phyloP scores from a whole-genome alignment of 1,140 invertebrate genomes.

The Nymphalis io region DNA sequence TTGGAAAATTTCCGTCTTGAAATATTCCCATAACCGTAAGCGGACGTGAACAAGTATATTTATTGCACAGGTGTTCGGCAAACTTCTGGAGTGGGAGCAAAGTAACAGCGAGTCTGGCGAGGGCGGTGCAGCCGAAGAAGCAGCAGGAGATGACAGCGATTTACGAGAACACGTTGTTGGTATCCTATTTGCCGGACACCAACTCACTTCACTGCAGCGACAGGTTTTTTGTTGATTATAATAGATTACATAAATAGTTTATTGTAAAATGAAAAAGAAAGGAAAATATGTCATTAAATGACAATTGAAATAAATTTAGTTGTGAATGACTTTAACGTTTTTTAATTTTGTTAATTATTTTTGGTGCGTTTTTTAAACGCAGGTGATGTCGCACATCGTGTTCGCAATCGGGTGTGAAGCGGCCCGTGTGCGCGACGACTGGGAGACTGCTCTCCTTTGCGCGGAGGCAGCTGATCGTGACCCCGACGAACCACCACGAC shows the following conservation, averaged over 20 bases:
- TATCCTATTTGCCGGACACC: slow-evolving; percentile 96
- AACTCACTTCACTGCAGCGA: slow-evolving; percentile 96
- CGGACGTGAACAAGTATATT: no score
- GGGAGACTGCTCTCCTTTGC: slow-evolving; percentile 84
- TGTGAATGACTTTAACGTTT: not conserved
- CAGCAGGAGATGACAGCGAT: slow-evolving; percentile 88
- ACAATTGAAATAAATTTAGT: no score
- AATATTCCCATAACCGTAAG: not conserved
- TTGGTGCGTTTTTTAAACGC: slow-evolving; percentile 15
- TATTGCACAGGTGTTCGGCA: slow-evolving; percentile 90
- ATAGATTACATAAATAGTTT: no score
- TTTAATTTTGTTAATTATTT: slow-evolving; percentile 1
- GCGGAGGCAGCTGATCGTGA: slow-evolving; percentile 58
- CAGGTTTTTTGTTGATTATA: slow-evolving; percentile 84
- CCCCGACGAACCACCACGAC: slow-evolving; percentile 41
- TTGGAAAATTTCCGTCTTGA: not conserved
- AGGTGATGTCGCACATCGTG: slow-evolving; percentile 96
- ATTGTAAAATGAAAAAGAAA: no score
- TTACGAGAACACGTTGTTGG: slow-evolving; percentile 98
- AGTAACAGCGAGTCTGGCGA: slow-evolving; percentile 60
- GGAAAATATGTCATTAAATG: no score
- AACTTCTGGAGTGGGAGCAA: slow-evolving; percentile 84
- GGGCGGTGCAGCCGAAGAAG: slow-evolving; percentile 57
- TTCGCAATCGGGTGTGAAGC: slow-evolving; percentile 95
- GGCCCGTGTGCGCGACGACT: slow-evolving; percentile 91